Conservation (phyloP, 2,888 invertebrate species). For the Hirtodrosophila duncani region DNA sequence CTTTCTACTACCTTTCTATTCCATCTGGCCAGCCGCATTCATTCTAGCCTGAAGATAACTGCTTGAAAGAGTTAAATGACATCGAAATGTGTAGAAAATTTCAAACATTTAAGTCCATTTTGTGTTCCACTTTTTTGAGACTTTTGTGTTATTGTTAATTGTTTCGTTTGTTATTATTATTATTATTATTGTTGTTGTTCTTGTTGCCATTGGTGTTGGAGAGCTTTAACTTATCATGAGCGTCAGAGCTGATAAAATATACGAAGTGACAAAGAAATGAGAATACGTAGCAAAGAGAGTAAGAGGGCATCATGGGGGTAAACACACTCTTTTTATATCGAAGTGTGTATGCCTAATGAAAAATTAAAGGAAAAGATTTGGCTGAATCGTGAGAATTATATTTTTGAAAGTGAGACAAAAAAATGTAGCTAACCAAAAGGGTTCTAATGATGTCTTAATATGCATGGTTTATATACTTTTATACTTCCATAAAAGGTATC, state of each 20-base stretch:
- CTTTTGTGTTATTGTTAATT: constrained; percentile 50
- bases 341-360: too few relatives aligned
- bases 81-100: constrained; percentile 30
- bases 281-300: constrained; percentile 3
- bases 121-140: constrained; percentile 40
- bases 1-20: constrained; percentile 16
- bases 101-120: constrained; percentile 32
- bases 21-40: constrained; percentile 28
- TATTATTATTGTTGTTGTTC: constrained; percentile 10
- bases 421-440: too few relatives aligned
- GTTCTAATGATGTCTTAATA: too few relatives aligned
- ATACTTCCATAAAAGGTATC: too few relatives aligned
- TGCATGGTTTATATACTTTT: too few relatives aligned
- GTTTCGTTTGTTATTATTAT: constrained; percentile 49
- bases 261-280: constrained; percentile 17
- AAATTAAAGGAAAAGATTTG: too few relatives aligned
- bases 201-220: constrained; percentile 21
- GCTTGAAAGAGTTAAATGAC: background rate
- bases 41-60: constrained; percentile 30
- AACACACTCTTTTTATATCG: too few relatives aligned
- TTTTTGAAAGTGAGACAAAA: too few relatives aligned
- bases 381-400: too few relatives aligned
- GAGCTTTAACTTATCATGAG: constrained; percentile 36
- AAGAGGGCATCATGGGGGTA: too few relatives aligned
- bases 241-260: constrained; percentile 49